These are phyloP conservation scores for Leptosomus discolor DNA, from an alignment of 2,113 vertebrate species.

Conservation along the genomic window DNA sequence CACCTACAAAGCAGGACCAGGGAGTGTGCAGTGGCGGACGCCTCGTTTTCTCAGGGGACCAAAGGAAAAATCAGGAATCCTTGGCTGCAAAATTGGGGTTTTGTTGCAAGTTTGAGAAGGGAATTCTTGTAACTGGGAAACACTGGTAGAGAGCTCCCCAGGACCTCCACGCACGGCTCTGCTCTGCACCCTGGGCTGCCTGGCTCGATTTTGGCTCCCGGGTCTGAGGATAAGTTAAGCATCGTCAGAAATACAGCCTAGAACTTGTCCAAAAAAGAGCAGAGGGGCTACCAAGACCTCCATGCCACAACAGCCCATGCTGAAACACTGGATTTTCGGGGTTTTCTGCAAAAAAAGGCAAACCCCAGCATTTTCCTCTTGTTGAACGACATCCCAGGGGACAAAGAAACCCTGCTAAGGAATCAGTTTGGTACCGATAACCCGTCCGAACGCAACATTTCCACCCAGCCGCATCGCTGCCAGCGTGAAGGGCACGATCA, in stretches of 20 bases:
- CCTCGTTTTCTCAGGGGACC: neutral
- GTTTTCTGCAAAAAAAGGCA: neutral
- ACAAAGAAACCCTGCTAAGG: neutral
- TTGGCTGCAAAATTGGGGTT: accelerated
- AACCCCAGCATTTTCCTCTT: neutral
- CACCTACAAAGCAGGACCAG: neutral
- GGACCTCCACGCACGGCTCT: neutral
- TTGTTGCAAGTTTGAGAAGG: neutral
- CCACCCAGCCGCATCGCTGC: accelerated
- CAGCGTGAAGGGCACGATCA: accelerated
- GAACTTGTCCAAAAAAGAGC: neutral
- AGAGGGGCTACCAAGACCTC: neutral
- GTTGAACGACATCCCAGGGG: neutral
- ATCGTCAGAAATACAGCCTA: accelerated
- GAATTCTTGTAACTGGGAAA: neutral
- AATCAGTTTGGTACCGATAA: accelerated
- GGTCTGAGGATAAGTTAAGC: neutral
- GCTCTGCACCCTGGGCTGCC: neutral
- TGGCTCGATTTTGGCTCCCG: accelerated
- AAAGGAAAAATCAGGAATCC: neutral
- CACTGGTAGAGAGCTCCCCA: too few relatives aligned
- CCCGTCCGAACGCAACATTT: accelerated
- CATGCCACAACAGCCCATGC: neutral
- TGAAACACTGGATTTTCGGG: accelerated
- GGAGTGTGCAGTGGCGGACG: accelerated